Evolutionary conservation across 2,888 invertebrate genomes (phyloP), one percentile per base, ranked within the genome.

Genomic region (Silvanus unidentatus): DNA sequence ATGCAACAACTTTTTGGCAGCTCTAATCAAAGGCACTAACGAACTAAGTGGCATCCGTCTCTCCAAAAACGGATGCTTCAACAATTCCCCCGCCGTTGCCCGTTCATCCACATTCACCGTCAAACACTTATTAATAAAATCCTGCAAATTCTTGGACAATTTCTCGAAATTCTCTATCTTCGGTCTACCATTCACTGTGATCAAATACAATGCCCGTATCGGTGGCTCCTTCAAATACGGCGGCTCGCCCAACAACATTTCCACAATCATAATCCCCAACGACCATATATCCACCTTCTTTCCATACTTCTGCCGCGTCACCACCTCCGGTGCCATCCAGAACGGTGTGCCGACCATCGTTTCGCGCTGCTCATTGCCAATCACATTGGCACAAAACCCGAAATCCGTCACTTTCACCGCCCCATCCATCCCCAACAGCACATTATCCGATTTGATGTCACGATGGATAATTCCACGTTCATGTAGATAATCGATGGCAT

Each of bases 321-420:
- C 91, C 0, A 93, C 90, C 71, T 94, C 94, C 0, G 96, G 96
- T 0, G 96, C 94, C 96, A 97, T 97, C 97, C 95, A 95, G 64
- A 94, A 96, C 0, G 95, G 95, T 0, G 96, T 96, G n/a, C 96
- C 95, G 1, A 95, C 95, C 91, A 96, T 92, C 0, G 96, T 96
- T 66, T 91, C 90, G n/a, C 94, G 75, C 68, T 97, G 96, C 63
- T 94, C 90, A 58, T 94, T 95, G 0, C 90, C 92, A 34, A 88
- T 84, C 43, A 98, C 89, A 67, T 97, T 97, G 2, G 97, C 98
- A 73, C 96, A 98, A 73, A 98, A 98, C 6, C 98, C 98, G 72
- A 98, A 98, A 73, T 98, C 97, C 0, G 92, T 93, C 0, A 93
- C 89, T 75, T 93, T 93, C 0, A 93, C 91, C 0, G 82, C 79